Evolutionary conservation across 2,888 invertebrate genomes (phyloP), one percentile per base, ranked within the genome.

Genomic region (Ophraella communa): DNA sequence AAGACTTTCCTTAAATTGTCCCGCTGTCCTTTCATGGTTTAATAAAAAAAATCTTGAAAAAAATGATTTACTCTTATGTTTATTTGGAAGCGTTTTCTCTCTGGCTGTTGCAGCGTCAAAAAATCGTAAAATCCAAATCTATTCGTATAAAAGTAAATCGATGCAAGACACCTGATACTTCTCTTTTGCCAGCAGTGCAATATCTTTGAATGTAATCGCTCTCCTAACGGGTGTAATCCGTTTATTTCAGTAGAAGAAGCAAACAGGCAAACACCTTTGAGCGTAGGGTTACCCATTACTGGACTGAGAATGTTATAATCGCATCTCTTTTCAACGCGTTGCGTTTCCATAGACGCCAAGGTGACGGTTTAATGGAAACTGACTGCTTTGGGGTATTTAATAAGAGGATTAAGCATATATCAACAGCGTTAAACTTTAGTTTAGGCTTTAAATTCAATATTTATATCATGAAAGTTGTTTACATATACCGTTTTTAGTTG

Each of bases 191-290:
- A n/a, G n/a, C 14, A 51, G 27, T 51, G 49, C 49, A 51, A 51
- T 51, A 51, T 53, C 60, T 44, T 10, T 2, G 20, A 42, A 21
- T 60, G 52, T 60, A 60, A 60, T 60, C 60, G 33, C 58, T 45
- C 23, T 58, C 58, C 58, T 58, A 58, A 58, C 58, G 33, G 51
- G 52, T 44, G 42, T 60, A 60, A 60, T 60, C 60, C 60, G 60
- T 52, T 60, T 60, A 60, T 60, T 60, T 52, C 60, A 44, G 60
- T 44, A 44, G 60, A 60, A 60, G 60, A 30, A 60, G 52, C 60
- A 60, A 60, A 60, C 60, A 42, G 53, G 42, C 60, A 39, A 52
- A 60, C 60, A 60, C 60, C 60, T 60, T 60, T 60, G 60, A 60
- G 60, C 60, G 60, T 60, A 52, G 52, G 52, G 60, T 60, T 60